Evolutionary conservation across 1,140 invertebrate genomes (phyloP), one percentile per base, ranked within the genome.

Genomic region (Lithobius niger): DNA sequence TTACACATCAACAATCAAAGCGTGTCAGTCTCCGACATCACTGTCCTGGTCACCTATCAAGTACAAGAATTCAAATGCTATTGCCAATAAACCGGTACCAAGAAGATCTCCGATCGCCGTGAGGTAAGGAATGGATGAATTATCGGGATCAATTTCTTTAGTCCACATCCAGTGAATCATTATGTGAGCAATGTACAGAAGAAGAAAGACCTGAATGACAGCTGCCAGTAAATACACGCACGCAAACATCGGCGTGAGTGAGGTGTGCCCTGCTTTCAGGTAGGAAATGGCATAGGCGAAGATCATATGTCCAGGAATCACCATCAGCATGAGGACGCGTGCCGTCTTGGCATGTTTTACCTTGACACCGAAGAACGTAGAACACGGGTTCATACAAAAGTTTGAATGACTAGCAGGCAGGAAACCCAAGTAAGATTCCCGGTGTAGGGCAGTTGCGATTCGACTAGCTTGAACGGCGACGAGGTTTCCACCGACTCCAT

Each of bases 401-500:
- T 4, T 4, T 6, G 63, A 44, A 50, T 64, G 61, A 42, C 59
- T 59, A 25, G 81, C 77, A 36, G 88, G 86, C 51, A 94, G 74
- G 54, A 82, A 74, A 44, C 79, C 80, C 21, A 80, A 72, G 57
- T 73, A 69, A 36, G 76, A 71, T 24, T 81, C 77, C 60, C 78
- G 79, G 67, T 96, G 88, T 24, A 96, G 71, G 56, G 81, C 78
- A 4, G 92, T 96, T 16, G 91, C 92, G 49, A 97, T 80, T 60
- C 88, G 78, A 64, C 87, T 91, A 1, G 92, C 89, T 74, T 95
- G 90, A 19, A 96, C 88, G 25, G 92, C 91, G 13, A 87, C 91
- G 64, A 96, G 77, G 69, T 96, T 96, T 1, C 91, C 91, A 31
- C 90, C 92, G 57, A 95, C 89, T n/a, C 91, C 87, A 74, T 90